A percentile compares a stretch with the other conserved stretches of the same genome.
Evolutionary conservation across 35 echinoderm and acorn worm species (phyloP).

Genomic region (Eucidaris tribuloides): DNA sequence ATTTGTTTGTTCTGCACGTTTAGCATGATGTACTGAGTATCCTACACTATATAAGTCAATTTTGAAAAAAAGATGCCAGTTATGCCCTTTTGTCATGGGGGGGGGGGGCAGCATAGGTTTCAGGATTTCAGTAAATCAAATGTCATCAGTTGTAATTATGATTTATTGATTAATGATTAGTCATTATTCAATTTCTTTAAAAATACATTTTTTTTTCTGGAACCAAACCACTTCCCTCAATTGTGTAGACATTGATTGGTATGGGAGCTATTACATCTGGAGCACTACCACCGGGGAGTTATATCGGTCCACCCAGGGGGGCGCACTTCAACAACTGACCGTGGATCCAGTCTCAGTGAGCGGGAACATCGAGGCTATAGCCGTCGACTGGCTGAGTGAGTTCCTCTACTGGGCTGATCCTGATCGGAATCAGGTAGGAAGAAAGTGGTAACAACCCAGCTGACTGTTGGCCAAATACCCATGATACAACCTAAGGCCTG

Average conservation of each 20-base stretch:
- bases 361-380: slow-evolving; percentile 16
- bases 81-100: no score
- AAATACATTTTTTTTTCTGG: not conserved
- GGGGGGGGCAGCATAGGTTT: no score
- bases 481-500: no score
- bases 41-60: no score
- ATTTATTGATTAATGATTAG: not conserved
- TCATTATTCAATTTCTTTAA: not conserved
- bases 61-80: no score
- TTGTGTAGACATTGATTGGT: slow-evolving; percentile 73
- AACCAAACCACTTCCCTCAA: no score
- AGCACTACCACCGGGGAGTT: not conserved
- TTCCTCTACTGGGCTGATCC: slow-evolving; percentile 63
- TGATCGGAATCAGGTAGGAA: slow-evolving; percentile 26
- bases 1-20: no score
- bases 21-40: no score
- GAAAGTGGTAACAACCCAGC: not conserved
- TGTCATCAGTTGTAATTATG: not conserved
- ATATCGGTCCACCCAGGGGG: slow-evolving; percentile 1
- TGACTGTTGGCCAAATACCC: no score
- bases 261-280: slow-evolving; percentile 57
- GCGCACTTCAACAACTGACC: not conserved
- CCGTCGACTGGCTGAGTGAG: slow-evolving; percentile 73
- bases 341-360: not conserved
- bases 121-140: not conserved